These are phyloP conservation scores for Martes flavigula DNA, from an alignment of 2,797 vertebrate species.

Conservation along the genomic window DNA sequence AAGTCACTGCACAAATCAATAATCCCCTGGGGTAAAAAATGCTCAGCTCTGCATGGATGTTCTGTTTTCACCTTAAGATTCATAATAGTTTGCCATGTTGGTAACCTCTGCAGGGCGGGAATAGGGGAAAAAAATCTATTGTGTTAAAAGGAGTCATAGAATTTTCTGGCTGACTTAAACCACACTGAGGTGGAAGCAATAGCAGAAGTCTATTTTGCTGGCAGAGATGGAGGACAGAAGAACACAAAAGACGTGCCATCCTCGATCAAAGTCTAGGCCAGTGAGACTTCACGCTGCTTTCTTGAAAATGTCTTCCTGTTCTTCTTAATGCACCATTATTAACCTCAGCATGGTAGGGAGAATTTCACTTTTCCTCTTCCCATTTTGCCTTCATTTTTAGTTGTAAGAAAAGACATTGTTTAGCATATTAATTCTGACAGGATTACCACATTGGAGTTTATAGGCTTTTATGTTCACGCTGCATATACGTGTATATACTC, in stretches of 20 bases:
- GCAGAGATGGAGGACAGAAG: not conserved
- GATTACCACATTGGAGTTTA: not conserved
- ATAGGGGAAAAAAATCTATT: not conserved
- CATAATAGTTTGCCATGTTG: not conserved
- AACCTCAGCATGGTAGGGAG: not conserved
- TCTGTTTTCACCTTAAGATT: slow-evolving; percentile 49
- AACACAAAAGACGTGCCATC: not conserved
- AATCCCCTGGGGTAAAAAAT: slow-evolving; percentile 36
- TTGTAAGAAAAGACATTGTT: not conserved
- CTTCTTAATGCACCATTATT: slow-evolving; percentile 4
- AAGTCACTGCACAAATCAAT: slow-evolving; percentile 54
- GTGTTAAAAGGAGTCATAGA: not conserved
- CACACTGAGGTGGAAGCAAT: not conserved
- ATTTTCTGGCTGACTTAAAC: slow-evolving; percentile 18
- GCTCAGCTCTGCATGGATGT: slow-evolving; percentile 22
- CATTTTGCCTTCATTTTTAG: slow-evolving; percentile 26
- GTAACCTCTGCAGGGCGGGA: not conserved
- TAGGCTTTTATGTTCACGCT: not conserved
- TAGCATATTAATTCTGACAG: not conserved
- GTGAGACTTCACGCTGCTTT: not conserved
- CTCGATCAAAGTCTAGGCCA: not conserved
- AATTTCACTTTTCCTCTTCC: not conserved
- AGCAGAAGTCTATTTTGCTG: not conserved
- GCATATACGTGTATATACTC: not conserved
- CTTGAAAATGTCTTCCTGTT: not conserved